Conservation (phyloP, 2,797 vertebrate species). For the Cyprinodon diabolis region DNA sequence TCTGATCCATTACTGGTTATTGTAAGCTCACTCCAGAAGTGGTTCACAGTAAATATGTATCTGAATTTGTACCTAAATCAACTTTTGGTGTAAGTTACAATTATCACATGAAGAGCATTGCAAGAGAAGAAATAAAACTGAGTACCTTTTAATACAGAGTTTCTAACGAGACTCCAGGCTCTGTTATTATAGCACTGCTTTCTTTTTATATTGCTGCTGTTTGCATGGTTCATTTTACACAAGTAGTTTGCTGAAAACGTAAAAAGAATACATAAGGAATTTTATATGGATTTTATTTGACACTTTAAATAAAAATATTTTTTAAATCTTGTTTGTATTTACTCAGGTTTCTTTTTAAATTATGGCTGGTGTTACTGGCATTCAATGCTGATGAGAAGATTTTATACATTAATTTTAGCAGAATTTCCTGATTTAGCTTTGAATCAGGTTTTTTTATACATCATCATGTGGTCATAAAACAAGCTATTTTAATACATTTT, state of each 20-base stretch:
- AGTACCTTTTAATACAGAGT: slow-evolving; percentile 18
- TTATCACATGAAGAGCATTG: slow-evolving; percentile 21
- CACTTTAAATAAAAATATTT: slow-evolving; percentile 51
- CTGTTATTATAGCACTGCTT: slow-evolving; percentile 51
- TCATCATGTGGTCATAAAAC: not conserved
- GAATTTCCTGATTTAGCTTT: not conserved
- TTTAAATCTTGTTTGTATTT: slow-evolving; percentile 16
- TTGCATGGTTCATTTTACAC: slow-evolving; percentile 36
- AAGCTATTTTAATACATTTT: not conserved
- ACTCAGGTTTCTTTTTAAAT: slow-evolving; percentile 4
- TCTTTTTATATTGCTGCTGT: slow-evolving; percentile 33
- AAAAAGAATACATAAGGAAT: slow-evolving; percentile 27
- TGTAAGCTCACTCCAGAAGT: slow-evolving; percentile 4
- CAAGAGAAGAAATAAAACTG: slow-evolving; percentile 16
- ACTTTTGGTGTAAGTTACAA: slow-evolving; percentile 23
- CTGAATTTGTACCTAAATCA: slow-evolving; percentile 30
- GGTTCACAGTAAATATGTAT: slow-evolving; percentile 19
- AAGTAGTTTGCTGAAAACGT: slow-evolving; percentile 20
- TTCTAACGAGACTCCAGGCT: slow-evolving; percentile 32
- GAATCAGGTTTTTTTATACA: not conserved
- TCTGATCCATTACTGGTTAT: slow-evolving; percentile 5
- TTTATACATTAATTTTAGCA: not conserved
- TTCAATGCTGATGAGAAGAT: not conserved
- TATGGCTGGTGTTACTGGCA: not conserved
- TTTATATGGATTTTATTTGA: slow-evolving; percentile 31